Percentiles rank a stretch among this genome's conserved stretches.
Evolutionary conservation across 2,113 vertebrate species (phyloP).

Genomic region (Clarias magur): DNA sequence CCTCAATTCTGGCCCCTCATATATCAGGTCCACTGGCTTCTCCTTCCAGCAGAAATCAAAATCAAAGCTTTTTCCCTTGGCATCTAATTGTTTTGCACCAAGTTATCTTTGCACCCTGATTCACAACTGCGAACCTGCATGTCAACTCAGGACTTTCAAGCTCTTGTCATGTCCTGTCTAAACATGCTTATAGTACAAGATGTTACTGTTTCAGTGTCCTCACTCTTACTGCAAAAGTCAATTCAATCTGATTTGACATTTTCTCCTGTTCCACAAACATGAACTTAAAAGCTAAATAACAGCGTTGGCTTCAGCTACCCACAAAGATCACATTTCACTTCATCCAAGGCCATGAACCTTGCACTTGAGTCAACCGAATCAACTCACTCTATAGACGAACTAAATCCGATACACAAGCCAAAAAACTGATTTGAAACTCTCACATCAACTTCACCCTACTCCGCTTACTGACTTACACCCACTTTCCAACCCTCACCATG

Average conservation of each 20-base stretch:
- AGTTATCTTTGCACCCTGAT: neutral
- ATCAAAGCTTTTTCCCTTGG: neutral
- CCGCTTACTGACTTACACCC: slow-evolving; percentile 11
- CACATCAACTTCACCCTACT: neutral
- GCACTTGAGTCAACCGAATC: slow-evolving; percentile 25
- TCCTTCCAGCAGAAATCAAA: neutral
- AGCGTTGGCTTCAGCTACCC: slow-evolving; percentile 8
- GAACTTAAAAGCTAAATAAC: neutral
- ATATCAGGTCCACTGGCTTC: neutral
- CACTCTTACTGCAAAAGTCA: neutral
- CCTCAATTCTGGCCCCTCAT: neutral
- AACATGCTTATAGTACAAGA: neutral
- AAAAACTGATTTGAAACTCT: slow-evolving; percentile 43
- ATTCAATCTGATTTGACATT: neutral
- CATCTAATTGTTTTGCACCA: neutral
- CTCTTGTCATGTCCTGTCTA: neutral
- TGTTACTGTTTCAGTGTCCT: neutral
- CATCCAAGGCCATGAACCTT: slow-evolving; percentile 27
- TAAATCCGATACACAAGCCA: slow-evolving; percentile 37
- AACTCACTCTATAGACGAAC: slow-evolving; percentile 21
- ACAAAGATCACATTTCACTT: slow-evolving; percentile 29
- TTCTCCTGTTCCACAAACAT: neutral
- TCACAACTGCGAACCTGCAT: neutral
- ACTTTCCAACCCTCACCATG: slow-evolving; percentile 33
- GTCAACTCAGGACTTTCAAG: neutral